Evolutionary conservation across 2,888 invertebrate genomes (phyloP), one percentile per base, ranked within the genome.

Genomic region (Ypsolopha sequella): DNA sequence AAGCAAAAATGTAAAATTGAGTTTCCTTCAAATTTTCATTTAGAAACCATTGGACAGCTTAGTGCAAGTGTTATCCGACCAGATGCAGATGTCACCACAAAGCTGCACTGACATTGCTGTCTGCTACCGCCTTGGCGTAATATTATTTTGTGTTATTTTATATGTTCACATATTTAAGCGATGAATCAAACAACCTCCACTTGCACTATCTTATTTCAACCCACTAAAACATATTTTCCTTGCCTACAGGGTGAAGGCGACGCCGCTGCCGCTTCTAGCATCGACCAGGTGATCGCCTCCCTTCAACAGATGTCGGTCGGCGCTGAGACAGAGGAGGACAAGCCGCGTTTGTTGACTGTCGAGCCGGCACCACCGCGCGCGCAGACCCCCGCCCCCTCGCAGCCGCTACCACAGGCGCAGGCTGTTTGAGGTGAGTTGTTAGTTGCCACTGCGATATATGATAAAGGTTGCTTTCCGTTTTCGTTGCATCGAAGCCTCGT

Each of bases 191-290:
- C n/a, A n/a, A n/a, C n/a, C n/a, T n/a, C n/a, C n/a, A n/a, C n/a
- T n/a, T n/a, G n/a, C n/a, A n/a, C n/a, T n/a, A n/a, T n/a, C n/a
- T n/a, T n/a, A n/a, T n/a, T n/a, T n/a, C n/a, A n/a, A n/a, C n/a
- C n/a, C n/a, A n/a, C n/a, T n/a, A n/a, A 10, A 8, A 38, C 38
- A 38, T 2, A n/a, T 38, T 8, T 38, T 34, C 6, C 4, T 34
- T n/a, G 33, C 6, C 33, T n/a, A 0, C 60, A 85, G 82, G 85
- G 85, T 36, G 85, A 85, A 54, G 85, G 85, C 57, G 85, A 84
- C 68, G 63, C 61, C 10, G 59, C 60, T 2, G 54, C 64, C 2
- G 54, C 65, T 0, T 54, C 66, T 1, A 77, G 56, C 66, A 76
- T 84, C 70, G 82, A 81, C 51, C 67, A 74, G 58, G 80, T 85